Evolutionary conservation across 2,888 invertebrate species (phyloP), one percentile per base, ranked within the genome.

Genomic region (Spicauda simplicius): DNA sequence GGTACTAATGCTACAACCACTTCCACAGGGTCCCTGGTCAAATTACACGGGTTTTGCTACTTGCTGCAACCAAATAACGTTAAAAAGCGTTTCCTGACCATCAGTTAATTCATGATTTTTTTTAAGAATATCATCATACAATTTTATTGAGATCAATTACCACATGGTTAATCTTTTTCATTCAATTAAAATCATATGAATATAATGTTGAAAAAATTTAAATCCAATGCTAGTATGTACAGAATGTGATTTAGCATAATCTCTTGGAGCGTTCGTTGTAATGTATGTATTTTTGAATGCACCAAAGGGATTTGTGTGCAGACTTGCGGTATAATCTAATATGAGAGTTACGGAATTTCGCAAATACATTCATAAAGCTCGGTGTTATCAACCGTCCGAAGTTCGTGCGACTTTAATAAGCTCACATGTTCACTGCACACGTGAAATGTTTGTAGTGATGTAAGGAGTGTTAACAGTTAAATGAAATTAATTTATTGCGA

Each of bases 341-440:
- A 45, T 66, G 65, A 66, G 59, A 66, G 54, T 66, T 55, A 59
- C 54, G 41, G 54, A 65, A 59, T 53, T 59, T 60, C 60, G 55
- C 59, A 66, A 66, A 66, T 56, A 60, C 55, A 60, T 55, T 63
- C 63, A 63, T 63, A 55, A 63, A 63, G 54, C 63, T 48, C 55
- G 41, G 63, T 63, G 63, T 63, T 63, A 55, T 63, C 63, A 63
- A 55, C 55, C 45, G 55, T 63, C 63, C 55, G 30, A 63, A 63
- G 55, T 63, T 55, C 14, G 55, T 55, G 30, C 45, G 55, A 48
- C 63, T 63, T 63, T 62, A 62, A 62, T 62, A 63, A 63, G 54
- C 63, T 55, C 55, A 33, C 48, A 54, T 20, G 20, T 37, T 54
- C 62, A 41, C 54, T 62, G 54, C 54, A 54, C 41, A 62, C 53